phyloP scores from a whole-genome alignment of 2,797 vertebrate species.

The Lutjanus argentimaculatus region DNA sequence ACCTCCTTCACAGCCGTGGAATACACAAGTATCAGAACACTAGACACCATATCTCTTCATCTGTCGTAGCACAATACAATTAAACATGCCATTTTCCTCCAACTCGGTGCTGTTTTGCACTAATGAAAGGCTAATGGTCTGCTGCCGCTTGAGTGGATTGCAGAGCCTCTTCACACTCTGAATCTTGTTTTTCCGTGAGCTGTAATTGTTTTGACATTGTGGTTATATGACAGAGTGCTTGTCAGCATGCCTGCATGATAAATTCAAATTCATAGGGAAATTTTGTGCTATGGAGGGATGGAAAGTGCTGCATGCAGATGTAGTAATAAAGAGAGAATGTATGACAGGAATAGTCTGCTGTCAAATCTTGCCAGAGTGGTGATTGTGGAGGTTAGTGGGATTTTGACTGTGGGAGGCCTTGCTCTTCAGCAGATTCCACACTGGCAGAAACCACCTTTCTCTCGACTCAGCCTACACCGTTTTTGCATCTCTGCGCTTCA shows the following conservation, averaged over 20 bases:
- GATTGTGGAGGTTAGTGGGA: neutral
- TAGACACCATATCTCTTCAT: neutral
- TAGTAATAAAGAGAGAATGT: conserved; percentile 33
- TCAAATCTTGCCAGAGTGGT: conserved; percentile 10
- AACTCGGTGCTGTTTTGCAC: conserved; percentile 10
- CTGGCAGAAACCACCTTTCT: neutral
- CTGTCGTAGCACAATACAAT: conserved; percentile 21
- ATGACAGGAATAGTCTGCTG: conserved; percentile 19
- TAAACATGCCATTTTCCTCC: conserved; percentile 22
- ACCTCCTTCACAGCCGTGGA: neutral
- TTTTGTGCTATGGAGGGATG: conserved; percentile 7
- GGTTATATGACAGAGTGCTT: conserved; percentile 51
- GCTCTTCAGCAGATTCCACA: neutral
- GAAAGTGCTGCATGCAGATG: conserved; percentile 18
- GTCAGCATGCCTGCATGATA: conserved; percentile 30
- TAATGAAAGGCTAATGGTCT: conserved; percentile 52
- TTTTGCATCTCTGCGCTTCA: neutral
- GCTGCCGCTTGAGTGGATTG: conserved; percentile 38
- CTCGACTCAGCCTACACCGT: neutral
- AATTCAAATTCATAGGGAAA: conserved; percentile 41
- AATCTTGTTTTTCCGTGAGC: conserved; percentile 34
- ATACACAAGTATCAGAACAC: conserved; percentile 16
- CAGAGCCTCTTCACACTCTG: conserved; percentile 28
- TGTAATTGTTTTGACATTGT: conserved; percentile 62
- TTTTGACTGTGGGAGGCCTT: neutral